Conservation (phyloP, 2,888 invertebrate species). For the Neoscelio sp. region DNA sequence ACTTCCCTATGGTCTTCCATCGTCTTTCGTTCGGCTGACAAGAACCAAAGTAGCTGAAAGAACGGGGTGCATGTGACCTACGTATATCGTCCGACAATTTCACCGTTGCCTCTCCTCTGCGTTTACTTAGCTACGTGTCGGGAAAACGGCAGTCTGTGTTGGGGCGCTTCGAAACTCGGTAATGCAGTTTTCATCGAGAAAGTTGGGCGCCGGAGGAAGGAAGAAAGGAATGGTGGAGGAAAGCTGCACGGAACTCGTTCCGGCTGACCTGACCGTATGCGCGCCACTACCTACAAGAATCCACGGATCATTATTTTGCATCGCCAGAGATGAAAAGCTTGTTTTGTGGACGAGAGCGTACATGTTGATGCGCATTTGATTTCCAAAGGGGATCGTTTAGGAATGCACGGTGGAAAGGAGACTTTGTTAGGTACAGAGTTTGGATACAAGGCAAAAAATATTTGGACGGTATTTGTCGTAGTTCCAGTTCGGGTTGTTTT, state of each 20-base stretch:
- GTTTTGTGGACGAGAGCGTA: slow-evolving; percentile 35
- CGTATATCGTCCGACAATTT: slow-evolving; percentile 59
- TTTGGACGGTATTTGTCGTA: too few relatives aligned
- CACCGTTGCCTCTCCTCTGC: slow-evolving; percentile 19
- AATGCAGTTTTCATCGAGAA: slow-evolving; percentile 81
- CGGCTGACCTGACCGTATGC: slow-evolving; percentile 49
- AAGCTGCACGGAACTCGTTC: slow-evolving; percentile 35
- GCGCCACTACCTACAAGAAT: slow-evolving; percentile 27
- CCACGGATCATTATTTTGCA: slow-evolving; percentile 58
- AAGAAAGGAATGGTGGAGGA: slow-evolving; percentile 41
- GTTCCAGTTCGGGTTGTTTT: too few relatives aligned
- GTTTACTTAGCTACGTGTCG: slow-evolving; percentile 64
- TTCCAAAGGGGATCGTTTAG: slow-evolving; percentile 22
- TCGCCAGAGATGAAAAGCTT: slow-evolving; percentile 56
- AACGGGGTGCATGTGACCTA: slow-evolving; percentile 47
- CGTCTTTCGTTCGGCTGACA: slow-evolving; percentile 46
- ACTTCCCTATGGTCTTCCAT: slow-evolving; percentile 23
- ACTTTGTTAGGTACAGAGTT: too few relatives aligned
- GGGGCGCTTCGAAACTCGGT: slow-evolving; percentile 74
- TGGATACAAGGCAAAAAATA: too few relatives aligned
- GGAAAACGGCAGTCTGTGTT: slow-evolving; percentile 58
- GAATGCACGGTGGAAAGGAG: too few relatives aligned
- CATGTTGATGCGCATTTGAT: slow-evolving; percentile 47
- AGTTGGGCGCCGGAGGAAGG: slow-evolving; percentile 71
- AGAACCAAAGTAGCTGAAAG: slow-evolving; percentile 61